phyloP scores from a whole-genome alignment of 2,113 vertebrate species.

The Thunnus thynnus region DNA sequence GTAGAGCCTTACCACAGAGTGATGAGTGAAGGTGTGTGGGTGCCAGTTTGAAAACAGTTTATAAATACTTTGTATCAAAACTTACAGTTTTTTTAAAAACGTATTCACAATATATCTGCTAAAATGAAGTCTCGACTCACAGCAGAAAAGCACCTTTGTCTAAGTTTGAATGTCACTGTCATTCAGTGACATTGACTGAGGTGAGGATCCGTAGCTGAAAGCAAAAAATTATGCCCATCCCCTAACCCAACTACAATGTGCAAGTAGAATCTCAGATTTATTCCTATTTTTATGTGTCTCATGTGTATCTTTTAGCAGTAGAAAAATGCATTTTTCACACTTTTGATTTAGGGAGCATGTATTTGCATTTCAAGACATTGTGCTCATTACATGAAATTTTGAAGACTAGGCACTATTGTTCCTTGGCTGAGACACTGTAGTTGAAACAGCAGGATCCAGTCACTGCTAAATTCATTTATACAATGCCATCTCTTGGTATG shows the following conservation, averaged over 20 bases:
- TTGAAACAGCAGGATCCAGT: slow-evolving; percentile 41
- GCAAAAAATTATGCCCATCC: neutral
- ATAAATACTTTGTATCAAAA: neutral
- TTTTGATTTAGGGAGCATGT: slow-evolving; percentile 16
- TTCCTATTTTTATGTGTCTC: slow-evolving; percentile 32
- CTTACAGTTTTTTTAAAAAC: neutral
- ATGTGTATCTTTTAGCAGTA: neutral
- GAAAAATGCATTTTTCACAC: slow-evolving; percentile 11
- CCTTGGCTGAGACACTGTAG: slow-evolving; percentile 10
- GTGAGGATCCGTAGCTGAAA: neutral
- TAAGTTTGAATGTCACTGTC: neutral
- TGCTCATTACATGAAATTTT: slow-evolving; percentile 53
- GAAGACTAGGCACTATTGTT: slow-evolving; percentile 32
- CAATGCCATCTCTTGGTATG: neutral
- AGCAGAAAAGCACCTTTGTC: neutral
- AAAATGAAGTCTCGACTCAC: neutral
- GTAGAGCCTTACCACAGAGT: neutral
- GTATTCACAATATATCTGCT: neutral
- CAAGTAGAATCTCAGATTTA: neutral
- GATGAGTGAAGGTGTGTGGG: slow-evolving; percentile 2
- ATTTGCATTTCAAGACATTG: slow-evolving; percentile 58
- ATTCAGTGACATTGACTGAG: no score
- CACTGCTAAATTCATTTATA: slow-evolving; percentile 27
- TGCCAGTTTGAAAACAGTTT: slow-evolving; percentile 12
- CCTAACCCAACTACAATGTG: neutral